Conservation (phyloP, 2,797 vertebrate genomes). For the Acropternis orthonyx region DNA sequence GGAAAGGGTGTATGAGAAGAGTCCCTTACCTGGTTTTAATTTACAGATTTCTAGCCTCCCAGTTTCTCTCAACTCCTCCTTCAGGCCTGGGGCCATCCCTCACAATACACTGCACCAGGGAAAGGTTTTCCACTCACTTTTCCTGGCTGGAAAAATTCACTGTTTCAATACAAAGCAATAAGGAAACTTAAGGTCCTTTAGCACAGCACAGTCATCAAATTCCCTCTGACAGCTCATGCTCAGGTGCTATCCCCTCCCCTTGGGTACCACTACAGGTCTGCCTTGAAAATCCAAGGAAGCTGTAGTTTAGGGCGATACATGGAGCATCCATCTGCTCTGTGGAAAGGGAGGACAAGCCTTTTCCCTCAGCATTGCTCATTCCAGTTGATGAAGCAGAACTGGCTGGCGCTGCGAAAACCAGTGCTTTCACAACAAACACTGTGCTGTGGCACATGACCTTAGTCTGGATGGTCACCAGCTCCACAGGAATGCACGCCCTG, state of each 20-base stretch:
- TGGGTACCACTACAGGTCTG: neutral
- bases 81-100: neutral
- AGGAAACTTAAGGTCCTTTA: neutral
- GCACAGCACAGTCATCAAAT: accelerated
- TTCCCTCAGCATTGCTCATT: neutral
- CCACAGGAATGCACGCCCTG: neutral
- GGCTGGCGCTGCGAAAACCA: neutral
- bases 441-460: neutral
- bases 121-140: neutral
- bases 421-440: neutral
- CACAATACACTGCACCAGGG: neutral
- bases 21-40: neutral
- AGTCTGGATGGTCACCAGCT: neutral
- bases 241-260: neutral
- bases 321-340: neutral
- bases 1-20: neutral
- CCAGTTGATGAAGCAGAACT: neutral
- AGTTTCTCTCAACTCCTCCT: neutral
- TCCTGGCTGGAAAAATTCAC: neutral
- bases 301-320: neutral
- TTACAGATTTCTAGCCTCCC: neutral
- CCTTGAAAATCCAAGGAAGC: neutral
- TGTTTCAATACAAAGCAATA: neutral
- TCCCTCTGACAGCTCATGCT: neutral
- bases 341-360: neutral